phyloP scores from a whole-genome alignment of 1,140 invertebrate genomes.

The Musca domestica region DNA sequence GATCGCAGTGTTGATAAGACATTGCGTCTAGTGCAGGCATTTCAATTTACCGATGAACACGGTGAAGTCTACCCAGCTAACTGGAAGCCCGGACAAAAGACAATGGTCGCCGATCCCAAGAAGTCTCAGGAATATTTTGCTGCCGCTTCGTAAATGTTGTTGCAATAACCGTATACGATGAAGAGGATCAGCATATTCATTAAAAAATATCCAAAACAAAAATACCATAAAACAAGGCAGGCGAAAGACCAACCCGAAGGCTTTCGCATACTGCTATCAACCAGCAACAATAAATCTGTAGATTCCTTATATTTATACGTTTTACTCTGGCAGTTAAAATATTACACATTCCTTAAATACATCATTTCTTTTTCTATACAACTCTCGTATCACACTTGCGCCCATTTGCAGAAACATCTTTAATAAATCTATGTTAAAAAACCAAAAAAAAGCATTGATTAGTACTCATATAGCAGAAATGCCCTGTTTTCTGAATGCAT shows the following conservation, averaged over 20 bases:
- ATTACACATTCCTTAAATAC: too few relatives aligned
- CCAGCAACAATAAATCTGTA: too few relatives aligned
- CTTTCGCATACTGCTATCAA: too few relatives aligned
- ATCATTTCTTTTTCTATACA: not conserved
- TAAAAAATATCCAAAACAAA: not conserved
- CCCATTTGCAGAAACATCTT: too few relatives aligned
- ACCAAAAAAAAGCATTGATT: too few relatives aligned
- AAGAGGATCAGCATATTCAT: conserved; percentile 1
- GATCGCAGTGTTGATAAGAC: conserved; percentile 93
- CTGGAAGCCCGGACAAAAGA: conserved; percentile 93
- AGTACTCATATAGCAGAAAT: too few relatives aligned
- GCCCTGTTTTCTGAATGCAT: too few relatives aligned
- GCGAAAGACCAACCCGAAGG: too few relatives aligned
- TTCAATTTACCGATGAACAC: conserved; percentile 92
- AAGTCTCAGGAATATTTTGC: conserved; percentile 87
- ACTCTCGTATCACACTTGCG: not conserved
- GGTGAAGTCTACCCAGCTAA: conserved; percentile 97
- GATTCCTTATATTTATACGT: not conserved
- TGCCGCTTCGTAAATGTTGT: conserved; percentile 57
- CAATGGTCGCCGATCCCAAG: conserved; percentile 88
- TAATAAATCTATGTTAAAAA: too few relatives aligned
- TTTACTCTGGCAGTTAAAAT: conserved; percentile 7
- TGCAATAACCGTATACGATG: conserved; percentile 7
- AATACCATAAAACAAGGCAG: too few relatives aligned
- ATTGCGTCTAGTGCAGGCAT: conserved; percentile 89